These are phyloP conservation scores for Anableps anableps DNA, from an alignment of 2,797 vertebrate genomes.

Conservation along the genomic window DNA sequence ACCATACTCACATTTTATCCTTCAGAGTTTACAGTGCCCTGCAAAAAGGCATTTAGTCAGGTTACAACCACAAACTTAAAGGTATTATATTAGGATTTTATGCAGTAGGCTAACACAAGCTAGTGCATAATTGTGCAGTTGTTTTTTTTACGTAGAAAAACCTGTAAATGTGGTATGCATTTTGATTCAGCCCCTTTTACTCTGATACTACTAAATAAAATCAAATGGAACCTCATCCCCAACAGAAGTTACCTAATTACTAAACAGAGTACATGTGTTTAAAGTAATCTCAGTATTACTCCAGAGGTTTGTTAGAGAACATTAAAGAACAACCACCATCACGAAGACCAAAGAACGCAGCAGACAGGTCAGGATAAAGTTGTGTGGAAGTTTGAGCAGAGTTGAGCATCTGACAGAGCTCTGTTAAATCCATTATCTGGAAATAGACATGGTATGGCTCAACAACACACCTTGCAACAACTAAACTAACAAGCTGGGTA, in stretches of 20 bases:
- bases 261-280: neutral
- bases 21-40: slow-evolving; percentile 6
- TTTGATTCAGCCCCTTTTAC: neutral
- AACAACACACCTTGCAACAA: neutral
- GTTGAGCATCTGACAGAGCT: too few species aligned
- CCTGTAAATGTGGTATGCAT: neutral
- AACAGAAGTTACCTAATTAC: neutral
- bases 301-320: too few species aligned
- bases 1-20: slow-evolving; percentile 11
- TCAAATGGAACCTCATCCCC: neutral
- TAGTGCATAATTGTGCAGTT: neutral
- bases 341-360: too few species aligned
- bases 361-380: neutral
- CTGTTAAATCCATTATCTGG: too few species aligned
- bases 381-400: too few species aligned
- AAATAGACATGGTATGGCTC: neutral
- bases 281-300: neutral
- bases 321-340: too few species aligned
- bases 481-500: neutral
- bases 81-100: neutral
- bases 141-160: neutral
- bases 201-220: neutral
- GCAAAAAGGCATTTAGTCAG: slow-evolving; percentile 9
- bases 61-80: neutral
- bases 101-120: neutral